These are phyloP conservation scores for Scomber colias DNA, from an alignment of 2,113 vertebrate species.

Conservation along the genomic window DNA sequence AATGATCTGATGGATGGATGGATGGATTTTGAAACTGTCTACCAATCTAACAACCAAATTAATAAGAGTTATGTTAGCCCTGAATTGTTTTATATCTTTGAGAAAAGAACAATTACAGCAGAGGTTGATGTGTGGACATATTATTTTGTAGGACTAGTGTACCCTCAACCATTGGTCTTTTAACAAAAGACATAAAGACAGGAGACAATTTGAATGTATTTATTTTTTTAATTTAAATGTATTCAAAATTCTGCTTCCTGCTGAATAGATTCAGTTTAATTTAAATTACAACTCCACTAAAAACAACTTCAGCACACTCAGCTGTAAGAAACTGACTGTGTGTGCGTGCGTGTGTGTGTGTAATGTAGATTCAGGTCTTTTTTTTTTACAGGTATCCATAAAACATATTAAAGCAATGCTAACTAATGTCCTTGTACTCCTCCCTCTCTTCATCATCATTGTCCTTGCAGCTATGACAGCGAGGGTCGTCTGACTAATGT, in stretches of 20 bases:
- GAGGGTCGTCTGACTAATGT: slow-evolving; percentile 97
- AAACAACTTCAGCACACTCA: not conserved
- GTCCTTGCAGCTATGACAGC: slow-evolving; percentile 91
- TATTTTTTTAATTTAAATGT: not conserved
- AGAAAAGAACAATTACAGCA: not conserved
- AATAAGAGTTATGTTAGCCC: not conserved
- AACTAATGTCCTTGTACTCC: not conserved
- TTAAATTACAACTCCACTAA: not conserved
- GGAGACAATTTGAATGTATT: not conserved
- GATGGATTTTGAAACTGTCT: not conserved
- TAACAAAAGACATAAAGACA: not conserved
- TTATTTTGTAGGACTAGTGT: not conserved
- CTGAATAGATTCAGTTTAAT: not conserved
- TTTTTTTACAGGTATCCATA: not conserved
- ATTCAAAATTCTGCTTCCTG: not conserved
- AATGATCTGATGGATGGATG: not conserved
- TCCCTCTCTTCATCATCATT: not conserved
- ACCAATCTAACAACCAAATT: not conserved
- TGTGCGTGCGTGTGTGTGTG: too few species aligned
- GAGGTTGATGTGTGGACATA: slow-evolving; percentile 1
- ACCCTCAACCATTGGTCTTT: not conserved
- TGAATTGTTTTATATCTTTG: not conserved
- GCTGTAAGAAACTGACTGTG: too few species aligned
- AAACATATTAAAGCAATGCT: slow-evolving; percentile 7
- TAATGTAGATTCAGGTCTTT: too few species aligned